Conservation (phyloP, 2,797 vertebrate species). For the Octomys mimax region DNA sequence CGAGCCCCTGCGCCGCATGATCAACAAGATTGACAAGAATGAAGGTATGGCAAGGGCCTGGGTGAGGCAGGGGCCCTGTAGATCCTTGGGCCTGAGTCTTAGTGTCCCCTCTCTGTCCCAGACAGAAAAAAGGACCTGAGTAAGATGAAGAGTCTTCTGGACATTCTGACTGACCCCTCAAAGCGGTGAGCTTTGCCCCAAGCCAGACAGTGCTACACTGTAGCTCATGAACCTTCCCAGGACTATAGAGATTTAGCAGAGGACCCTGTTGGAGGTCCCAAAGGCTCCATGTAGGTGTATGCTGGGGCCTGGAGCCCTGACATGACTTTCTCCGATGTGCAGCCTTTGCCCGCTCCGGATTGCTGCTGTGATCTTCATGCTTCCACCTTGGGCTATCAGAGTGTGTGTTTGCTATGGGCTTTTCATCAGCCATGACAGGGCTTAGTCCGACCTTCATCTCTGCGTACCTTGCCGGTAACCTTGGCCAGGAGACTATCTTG, state of each 20-base stretch:
- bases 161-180: slow-evolving; percentile 97
- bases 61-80: fast-evolving
- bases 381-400: neutral
- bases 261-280: neutral
- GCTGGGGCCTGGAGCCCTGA: neutral
- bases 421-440: neutral
- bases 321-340: neutral
- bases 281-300: neutral
- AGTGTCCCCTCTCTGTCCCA: slow-evolving; percentile 85
- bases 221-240: neutral
- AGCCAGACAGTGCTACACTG: neutral
- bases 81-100: neutral
- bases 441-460: neutral
- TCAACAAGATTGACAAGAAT: slow-evolving; percentile 99
- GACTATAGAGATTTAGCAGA: neutral
- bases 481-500: neutral
- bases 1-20: slow-evolving; percentile 97
- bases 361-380: neutral
- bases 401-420: neutral
- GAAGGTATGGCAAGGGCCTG: slow-evolving; percentile 91
- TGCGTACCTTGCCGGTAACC: neutral
- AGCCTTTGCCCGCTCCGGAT: neutral
- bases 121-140: slow-evolving; percentile 98
- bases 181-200: slow-evolving; percentile 91
- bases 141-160: slow-evolving; percentile 99